Evolutionary conservation across 2,113 vertebrate species (phyloP), one percentile per base, ranked within the genome.

Genomic region (Mustela lutreola): DNA sequence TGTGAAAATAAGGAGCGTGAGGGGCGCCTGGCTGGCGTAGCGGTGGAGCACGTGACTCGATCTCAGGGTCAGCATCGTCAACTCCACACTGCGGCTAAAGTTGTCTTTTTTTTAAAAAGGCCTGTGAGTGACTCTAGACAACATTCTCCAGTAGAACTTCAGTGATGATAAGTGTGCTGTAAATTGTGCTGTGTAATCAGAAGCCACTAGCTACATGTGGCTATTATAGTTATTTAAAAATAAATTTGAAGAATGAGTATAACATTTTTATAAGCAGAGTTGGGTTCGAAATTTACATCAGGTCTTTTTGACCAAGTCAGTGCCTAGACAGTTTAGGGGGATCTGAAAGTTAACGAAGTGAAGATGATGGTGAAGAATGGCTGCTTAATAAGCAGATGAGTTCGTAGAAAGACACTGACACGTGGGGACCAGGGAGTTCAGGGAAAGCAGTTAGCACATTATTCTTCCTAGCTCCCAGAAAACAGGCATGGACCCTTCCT

Each of bases 241-340:
- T 65, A 87, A 94, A 62, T 89, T 83, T 31, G 50, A 85, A 82
- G 39, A 24, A 80, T 62, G 26, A 63, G 26, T 62, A 1, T 90
- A 80, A 45, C 70, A 63, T 73, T 87, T 94, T 96, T 71, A 24
- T 7, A 95, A 75, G 62, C 21, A 56, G 82, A 67, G 21, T 90
- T 56, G 24, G 14, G 19, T 56, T 93, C 48, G 48, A 94, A 85
- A 71, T 92, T 56, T 63, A 26, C 82, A 58, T 97, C 80, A 81
- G 16, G n/a, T 92, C 5, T 93, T 95, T 90, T 39, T 56, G 78
- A 94, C 15, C 31, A 63, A 76, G n/a, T 91, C 65, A 82, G 24
- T 92, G 36, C 48, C 50, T 84, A 50, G 45, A 81, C 7, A 71
- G 4, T 78, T 48, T 48, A 22, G 14, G 33, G 65, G 42, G 16